A percentile compares a stretch with the other conserved stretches of the same genome.
Evolutionary conservation across 2,888 invertebrate genomes (phyloP).

Genomic region (Autographa gamma): DNA sequence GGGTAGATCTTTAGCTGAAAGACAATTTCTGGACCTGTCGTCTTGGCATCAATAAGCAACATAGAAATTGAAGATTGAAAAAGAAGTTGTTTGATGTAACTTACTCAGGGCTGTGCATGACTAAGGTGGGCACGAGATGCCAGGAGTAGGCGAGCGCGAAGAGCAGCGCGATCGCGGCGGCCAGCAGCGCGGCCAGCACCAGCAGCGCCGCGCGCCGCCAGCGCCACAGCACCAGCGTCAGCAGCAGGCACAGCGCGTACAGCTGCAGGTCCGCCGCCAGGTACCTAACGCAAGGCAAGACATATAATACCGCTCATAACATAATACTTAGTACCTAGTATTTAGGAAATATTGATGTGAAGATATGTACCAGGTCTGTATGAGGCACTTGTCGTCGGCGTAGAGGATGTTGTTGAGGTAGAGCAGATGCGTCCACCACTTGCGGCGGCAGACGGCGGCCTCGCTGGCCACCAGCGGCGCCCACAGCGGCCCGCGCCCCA

Average conservation of each 20-base stretch:
- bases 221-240: constrained; percentile 74
- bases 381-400: constrained; percentile 80
- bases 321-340: too few species aligned
- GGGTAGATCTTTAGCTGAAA: too few species aligned
- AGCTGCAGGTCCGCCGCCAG: constrained; percentile 86
- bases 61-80: neutral
- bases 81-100: constrained; percentile 39
- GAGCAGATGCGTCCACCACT: constrained; percentile 84
- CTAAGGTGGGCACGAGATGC: constrained; percentile 78
- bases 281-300: constrained; percentile 69
- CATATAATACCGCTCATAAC: too few species aligned
- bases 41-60: too few species aligned
- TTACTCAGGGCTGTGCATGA: constrained; percentile 82
- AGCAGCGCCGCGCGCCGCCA: constrained; percentile 69
- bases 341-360: neutral
- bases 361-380: constrained; percentile 81
- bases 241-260: constrained; percentile 72
- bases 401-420: constrained; percentile 81
- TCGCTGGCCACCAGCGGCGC: constrained; percentile 74
- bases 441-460: constrained; percentile 75
- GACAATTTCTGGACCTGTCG: too few species aligned
- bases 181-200: constrained; percentile 66
- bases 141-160: constrained; percentile 74
- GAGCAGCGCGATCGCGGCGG: constrained; percentile 60
- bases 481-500: constrained; percentile 80